These are phyloP conservation scores for Dinoponera quadriceps DNA, from an alignment of 1,140 invertebrate species.

Conservation along the genomic window DNA sequence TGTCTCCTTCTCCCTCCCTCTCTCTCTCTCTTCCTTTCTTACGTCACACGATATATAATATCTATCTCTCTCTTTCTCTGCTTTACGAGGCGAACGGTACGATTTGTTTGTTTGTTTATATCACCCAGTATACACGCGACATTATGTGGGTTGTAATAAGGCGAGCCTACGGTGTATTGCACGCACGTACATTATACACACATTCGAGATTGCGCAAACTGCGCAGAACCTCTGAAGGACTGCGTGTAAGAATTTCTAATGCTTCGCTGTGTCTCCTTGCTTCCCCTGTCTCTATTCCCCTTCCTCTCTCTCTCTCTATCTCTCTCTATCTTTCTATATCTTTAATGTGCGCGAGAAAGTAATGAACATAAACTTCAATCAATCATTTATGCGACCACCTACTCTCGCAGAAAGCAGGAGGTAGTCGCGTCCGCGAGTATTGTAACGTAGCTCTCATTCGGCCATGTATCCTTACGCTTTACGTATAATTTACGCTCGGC, in stretches of 20 bases:
- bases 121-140: background rate
- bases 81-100: background rate
- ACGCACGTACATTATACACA: background rate
- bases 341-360: background rate
- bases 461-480: background rate
- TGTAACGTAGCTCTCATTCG: background rate
- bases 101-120: slow-evolving; percentile 57
- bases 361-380: slow-evolving; percentile 11
- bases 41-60: too few species aligned
- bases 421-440: background rate
- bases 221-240: background rate
- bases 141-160: slow-evolving; percentile 19
- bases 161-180: background rate
- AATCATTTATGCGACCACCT: slow-evolving; percentile 4
- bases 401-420: background rate
- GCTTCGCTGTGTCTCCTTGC: background rate
- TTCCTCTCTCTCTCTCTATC: background rate
- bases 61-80: too few species aligned
- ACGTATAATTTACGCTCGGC: background rate
- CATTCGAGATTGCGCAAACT: slow-evolving; percentile 6
- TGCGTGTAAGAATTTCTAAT: background rate
- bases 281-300: background rate
- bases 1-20: too few species aligned
- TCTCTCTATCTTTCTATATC: background rate
- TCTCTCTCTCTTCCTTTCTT: too few species aligned